Evolutionary conservation across 64 coral and sea anemone species (phyloP).

Genomic region (Acropora yongei): DNA sequence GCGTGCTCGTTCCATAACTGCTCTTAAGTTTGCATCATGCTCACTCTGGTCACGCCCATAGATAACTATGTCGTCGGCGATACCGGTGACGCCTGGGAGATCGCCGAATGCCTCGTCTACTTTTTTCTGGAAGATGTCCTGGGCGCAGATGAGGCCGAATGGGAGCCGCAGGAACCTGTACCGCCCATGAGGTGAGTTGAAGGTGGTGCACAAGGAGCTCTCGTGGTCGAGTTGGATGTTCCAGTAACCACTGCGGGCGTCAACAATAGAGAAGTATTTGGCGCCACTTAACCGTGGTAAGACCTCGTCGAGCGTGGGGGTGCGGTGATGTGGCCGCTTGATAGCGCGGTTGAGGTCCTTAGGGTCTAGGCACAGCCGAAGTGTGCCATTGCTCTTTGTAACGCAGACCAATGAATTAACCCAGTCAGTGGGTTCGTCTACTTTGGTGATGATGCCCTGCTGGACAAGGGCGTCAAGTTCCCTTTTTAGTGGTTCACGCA

Average conservation of each 20-base stretch:
- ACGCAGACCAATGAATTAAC: slow-evolving; percentile 56
- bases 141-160: too few species aligned
- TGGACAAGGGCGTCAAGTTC: slow-evolving; percentile 42
- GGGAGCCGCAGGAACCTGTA: slow-evolving; percentile 53
- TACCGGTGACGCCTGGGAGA: slow-evolving; percentile 56
- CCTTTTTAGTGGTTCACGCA: slow-evolving; percentile 18
- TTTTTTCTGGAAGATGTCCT: too few species aligned
- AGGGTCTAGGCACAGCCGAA: slow-evolving; percentile 41
- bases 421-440: slow-evolving; percentile 45
- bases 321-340: slow-evolving; percentile 53
- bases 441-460: slow-evolving; percentile 44
- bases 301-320: slow-evolving; percentile 49
- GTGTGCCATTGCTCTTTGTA: slow-evolving; percentile 25
- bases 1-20: slow-evolving; percentile 48
- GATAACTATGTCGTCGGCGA: slow-evolving; percentile 58
- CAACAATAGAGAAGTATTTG: slow-evolving; percentile 57
- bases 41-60: neutral
- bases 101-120: slow-evolving; percentile 41
- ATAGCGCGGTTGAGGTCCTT: slow-evolving; percentile 51
- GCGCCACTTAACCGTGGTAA: slow-evolving; percentile 33
- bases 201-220: slow-evolving; percentile 54
- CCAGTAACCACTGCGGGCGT: too few species aligned
- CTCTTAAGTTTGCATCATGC: slow-evolving; percentile 56
- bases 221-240: slow-evolving; percentile 47
- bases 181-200: slow-evolving; percentile 41